Base-by-base conservation (phyloP, 2,888 invertebrate genomes). In the Plebejus anna region DNA sequence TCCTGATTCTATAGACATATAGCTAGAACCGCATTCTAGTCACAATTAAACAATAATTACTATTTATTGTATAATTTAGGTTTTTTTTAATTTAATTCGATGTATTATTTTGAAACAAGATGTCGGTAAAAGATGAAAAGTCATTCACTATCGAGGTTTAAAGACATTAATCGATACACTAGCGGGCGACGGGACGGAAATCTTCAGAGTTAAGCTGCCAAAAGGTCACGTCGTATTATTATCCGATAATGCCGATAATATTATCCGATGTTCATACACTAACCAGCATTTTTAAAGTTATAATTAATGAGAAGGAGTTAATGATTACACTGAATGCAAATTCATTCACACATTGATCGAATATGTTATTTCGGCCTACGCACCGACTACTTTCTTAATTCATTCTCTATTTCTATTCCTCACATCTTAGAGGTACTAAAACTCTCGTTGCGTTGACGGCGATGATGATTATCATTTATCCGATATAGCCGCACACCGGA, bases 81-180 rank as follows among this genome's bases (percentile, higher is more conserved):
- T 28, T 42, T 9, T 59, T 28, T 22, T 2, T 22, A 51, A 11
- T n/a, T 22, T 59, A 66, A 66, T 11, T 32, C 22, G 28, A 36
- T 5, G 13, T 66, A 32, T 66, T 32, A 66, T 66, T 66, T 32
- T 32, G 2, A 66, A 32, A 66, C 66, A 66, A 66, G 66, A 66
- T 66, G 66, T 66, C 66, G 66, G 66, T 66, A 13, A 32, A 32
- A 66, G 66, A 61, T 61, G 61, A 61, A 66, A 66, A 66, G 66
- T 66, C 66, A 66, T 32, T 61, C 66, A 66, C 32, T 16, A 36
- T 32, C 4, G 32, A 36, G 13, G 32, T 66, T 32, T 66, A 66
- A 66, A 32, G 66, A 66, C 66, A 36, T 66, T 13, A 66, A 66
- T 66, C 66, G 66, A 66, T 66, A 66, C 11, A 28, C 28, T 11